A percentile compares a stretch with the other conserved stretches of the same genome.
Evolutionary conservation across 53 echinoderm and acorn worm species (phyloP).

Genomic region (Apostichopus leukothele): DNA sequence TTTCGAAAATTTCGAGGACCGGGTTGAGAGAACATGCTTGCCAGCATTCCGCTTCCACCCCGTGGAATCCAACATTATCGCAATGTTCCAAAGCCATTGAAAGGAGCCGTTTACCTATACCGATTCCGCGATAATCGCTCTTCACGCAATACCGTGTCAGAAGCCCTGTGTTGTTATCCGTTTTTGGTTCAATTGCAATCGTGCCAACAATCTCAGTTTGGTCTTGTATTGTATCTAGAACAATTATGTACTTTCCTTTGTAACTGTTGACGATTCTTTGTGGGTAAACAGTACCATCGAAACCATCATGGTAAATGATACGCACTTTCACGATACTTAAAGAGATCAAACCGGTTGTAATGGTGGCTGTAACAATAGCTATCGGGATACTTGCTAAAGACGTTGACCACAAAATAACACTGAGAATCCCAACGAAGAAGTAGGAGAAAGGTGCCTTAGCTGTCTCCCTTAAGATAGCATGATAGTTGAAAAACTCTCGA

Average conservation of each 20-base stretch:
- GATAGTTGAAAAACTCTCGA: not conserved
- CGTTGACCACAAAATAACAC: not conserved
- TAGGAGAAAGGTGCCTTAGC: not conserved
- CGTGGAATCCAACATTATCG: not conserved
- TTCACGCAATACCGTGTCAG: not conserved
- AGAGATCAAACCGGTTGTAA: not conserved
- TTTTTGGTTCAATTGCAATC: not conserved
- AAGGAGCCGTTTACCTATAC: not conserved
- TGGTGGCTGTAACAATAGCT: not conserved
- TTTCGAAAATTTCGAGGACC: not conserved
- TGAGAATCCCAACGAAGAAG: not conserved
- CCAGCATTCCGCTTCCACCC: not conserved
- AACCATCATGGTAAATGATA: not conserved
- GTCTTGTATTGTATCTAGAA: not conserved
- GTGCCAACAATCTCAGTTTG: not conserved
- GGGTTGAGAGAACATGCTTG: not conserved
- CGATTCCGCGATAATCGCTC: not conserved
- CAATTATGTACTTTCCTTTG: not conserved
- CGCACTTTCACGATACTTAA: not conserved
- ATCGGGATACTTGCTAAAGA: not conserved
- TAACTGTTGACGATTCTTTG: not conserved
- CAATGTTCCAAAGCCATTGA: not conserved
- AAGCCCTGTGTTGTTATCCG: not conserved
- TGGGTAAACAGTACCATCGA: not conserved
- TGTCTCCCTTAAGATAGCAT: not conserved